phyloP scores from a whole-genome alignment of 2,797 vertebrate genomes.

The Hoplostethus atlanticus region DNA sequence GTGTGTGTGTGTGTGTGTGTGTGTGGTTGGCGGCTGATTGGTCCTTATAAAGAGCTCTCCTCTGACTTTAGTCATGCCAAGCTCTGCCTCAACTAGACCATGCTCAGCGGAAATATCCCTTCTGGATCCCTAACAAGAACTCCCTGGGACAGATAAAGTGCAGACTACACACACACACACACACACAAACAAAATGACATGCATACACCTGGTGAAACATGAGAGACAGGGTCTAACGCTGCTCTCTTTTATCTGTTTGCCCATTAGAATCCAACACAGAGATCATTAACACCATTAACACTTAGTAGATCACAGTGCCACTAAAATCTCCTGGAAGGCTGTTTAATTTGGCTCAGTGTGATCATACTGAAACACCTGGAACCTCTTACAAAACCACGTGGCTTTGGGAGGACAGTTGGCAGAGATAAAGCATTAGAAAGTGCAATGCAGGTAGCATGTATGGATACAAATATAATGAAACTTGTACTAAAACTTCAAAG shows the following conservation, averaged over 20 bases:
- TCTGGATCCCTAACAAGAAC: constrained; percentile 40
- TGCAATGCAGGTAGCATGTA: background rate
- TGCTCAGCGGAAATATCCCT: constrained; percentile 35
- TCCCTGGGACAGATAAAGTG: constrained; percentile 36
- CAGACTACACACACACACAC: constrained; percentile 23
- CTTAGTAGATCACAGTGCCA: constrained; percentile 18
- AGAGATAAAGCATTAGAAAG: constrained; percentile 14
- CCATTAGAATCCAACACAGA: constrained; percentile 30
- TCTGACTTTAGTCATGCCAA: constrained; percentile 17
- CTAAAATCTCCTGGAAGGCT: constrained; percentile 35
- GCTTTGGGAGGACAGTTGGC: background rate
- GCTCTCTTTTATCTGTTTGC: constrained; percentile 57
- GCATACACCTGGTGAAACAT: constrained; percentile 46
- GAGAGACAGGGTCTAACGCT: constrained; percentile 39
- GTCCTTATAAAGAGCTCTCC: constrained; percentile 33
- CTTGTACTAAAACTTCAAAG: too few relatives aligned
- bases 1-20: constrained; percentile 14
- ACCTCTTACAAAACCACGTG: constrained; percentile 20
- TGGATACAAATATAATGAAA: background rate
- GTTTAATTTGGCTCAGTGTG: constrained; percentile 16
- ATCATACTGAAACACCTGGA: constrained; percentile 36
- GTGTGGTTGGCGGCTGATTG: background rate
- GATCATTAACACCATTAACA: constrained; percentile 51
- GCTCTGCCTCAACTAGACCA: constrained; percentile 12
- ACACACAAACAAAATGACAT: constrained; percentile 10